Evolutionary conservation across 1,140 invertebrate species (phyloP), one percentile per base, ranked within the genome.

Genomic region (Drepana arcuata): DNA sequence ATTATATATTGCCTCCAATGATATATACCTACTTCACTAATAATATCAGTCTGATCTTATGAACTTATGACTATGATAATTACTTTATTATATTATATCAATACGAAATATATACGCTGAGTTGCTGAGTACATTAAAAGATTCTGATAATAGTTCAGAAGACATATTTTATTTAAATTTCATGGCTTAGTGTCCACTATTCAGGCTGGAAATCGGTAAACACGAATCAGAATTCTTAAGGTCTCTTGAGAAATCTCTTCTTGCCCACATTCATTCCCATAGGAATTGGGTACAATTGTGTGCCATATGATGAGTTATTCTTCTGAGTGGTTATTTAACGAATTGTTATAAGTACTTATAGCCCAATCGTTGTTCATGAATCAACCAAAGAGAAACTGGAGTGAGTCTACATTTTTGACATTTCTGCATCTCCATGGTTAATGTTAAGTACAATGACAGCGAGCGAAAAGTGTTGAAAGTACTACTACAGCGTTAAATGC

Each of bases 401-500:
- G 18, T 21, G 18, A 9, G 18, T 21, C 4, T 5, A 9, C 18
- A 9, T 5, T 5, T 21, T 9, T 21, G 18, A 21, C n/a, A n/a
- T n/a, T n/a, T n/a, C n/a, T n/a, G n/a, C n/a, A n/a, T n/a, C n/a
- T n/a, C n/a, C n/a, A n/a, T n/a, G n/a, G n/a, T n/a, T n/a, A n/a
- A n/a, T n/a, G n/a, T n/a, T n/a, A n/a, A n/a, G n/a, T n/a, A n/a
- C n/a, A n/a, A n/a, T n/a, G n/a, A n/a, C n/a, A n/a, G n/a, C n/a
- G 18, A 4, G 18, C 18, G 4, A 21, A 21, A 44, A 40, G 60
- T 63, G 57, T 53, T 58, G 70, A 63, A 73, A 38, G 47, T 53
- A 34, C 23, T 48, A 64, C 43, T 54, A 58, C 57, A 63, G 60
- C 36, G 32, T 45, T 58, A 48, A 67, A 56, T 56, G 63, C 38